phyloP scores from a whole-genome alignment of 2,797 vertebrate species.

The Brachymystax lenok region DNA sequence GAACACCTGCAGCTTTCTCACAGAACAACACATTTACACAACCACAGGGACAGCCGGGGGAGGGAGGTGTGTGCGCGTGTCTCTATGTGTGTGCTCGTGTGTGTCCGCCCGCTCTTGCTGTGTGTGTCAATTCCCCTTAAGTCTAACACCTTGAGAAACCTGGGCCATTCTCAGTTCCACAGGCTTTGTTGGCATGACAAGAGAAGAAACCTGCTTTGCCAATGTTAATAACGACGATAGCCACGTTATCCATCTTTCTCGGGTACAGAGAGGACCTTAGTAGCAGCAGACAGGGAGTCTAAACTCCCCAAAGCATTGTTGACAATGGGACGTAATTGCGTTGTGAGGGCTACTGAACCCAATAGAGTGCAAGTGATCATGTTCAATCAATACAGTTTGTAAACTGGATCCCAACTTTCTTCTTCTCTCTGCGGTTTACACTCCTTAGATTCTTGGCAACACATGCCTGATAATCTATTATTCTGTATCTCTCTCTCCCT shows the following conservation, averaged over 20 bases:
- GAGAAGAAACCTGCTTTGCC: slow-evolving; percentile 27
- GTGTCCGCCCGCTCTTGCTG: slow-evolving; percentile 2
- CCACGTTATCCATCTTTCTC: background rate
- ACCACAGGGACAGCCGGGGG: slow-evolving; percentile 22
- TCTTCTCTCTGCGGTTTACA: slow-evolving; percentile 36
- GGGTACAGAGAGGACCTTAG: slow-evolving; percentile 43
- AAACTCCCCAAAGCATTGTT: slow-evolving; percentile 31
- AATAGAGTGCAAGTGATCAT: slow-evolving; percentile 41
- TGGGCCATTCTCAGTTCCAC: background rate
- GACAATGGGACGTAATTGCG: slow-evolving; percentile 51
- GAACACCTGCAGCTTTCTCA: slow-evolving; percentile 24
- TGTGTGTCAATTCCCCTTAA: slow-evolving; percentile 7
- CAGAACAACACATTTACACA: background rate
- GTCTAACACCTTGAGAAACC: slow-evolving; percentile 1
- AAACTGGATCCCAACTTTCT: slow-evolving; percentile 25
- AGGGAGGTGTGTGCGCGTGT: background rate
- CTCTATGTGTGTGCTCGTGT: background rate
- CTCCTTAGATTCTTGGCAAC: slow-evolving; percentile 4
- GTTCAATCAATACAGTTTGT: slow-evolving; percentile 52
- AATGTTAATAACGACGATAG: slow-evolving; percentile 36
- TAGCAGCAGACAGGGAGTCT: background rate
- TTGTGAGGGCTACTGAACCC: slow-evolving; percentile 20
- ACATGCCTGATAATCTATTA: background rate
- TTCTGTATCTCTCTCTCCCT: slow-evolving; percentile 10
- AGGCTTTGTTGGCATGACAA: background rate